Base-by-base conservation (phyloP, 2,797 vertebrate species). In the Sebastes alutus region DNA sequence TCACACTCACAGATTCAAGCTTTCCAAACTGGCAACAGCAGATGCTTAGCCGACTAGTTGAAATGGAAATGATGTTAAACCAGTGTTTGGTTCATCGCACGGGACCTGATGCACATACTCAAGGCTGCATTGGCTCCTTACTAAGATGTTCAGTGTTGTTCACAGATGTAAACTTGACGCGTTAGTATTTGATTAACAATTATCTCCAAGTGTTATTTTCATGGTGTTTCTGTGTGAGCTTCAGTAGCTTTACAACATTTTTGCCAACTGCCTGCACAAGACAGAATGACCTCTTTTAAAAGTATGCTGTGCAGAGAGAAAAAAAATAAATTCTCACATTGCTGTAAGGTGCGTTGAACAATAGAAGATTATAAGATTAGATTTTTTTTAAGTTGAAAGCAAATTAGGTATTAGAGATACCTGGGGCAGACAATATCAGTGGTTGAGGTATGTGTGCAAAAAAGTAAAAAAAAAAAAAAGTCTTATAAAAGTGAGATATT, bases 21-120 rank as follows among this genome's bases (percentile, higher is more conserved):
- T 82, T 80, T 70, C 49, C 75, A 72, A 83, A 84, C 55, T 68
- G 58, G 52, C 63, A 58, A 8, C 64, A 80, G 56, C 63, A 67
- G 62, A 78, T 55, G 64, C 38, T 78, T 55, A 63, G 75, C 13
- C 72, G 55, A 82, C 74, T 70, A 67, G 60, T 23, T 62, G 27
- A 82, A 68, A 75, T 59, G 55, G 56, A 86, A 77, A 83, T 81
- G 46, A 82, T 77, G 59, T 63, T 66, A 75, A 83, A 78, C 62
- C 54, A 52, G 49, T 56, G 14, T 76, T 79, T 66, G 58, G 69
- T 82, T 66, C 75, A 62, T 60, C 76, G 60, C 68, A n/a, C 25
- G 38, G n/a, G 58, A 78, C 46, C n/a, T 77, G 73, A 65, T 75
- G 62, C 73, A 64, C 33, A 18, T 14, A 72, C 52, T 75, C 18